phyloP scores from a whole-genome alignment of 2,888 invertebrate genomes.

The Arctia plantaginis region DNA sequence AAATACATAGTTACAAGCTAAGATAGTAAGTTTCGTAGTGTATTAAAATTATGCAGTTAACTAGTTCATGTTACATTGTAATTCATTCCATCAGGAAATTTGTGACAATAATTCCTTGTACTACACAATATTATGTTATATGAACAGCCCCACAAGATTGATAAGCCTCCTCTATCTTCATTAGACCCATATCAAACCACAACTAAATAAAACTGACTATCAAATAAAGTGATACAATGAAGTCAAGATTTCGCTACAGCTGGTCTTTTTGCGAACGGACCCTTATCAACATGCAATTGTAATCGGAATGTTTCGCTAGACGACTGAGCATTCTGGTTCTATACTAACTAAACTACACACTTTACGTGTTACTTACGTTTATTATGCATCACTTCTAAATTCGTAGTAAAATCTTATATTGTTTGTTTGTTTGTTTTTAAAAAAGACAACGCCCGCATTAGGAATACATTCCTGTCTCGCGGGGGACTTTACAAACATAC shows the following conservation, averaged over 20 bases:
- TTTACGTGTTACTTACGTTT: neutral
- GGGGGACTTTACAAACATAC: no score
- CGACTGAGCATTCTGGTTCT: neutral
- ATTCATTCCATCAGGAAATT: neutral
- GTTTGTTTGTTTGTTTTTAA: no score
- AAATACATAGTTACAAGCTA: no score
- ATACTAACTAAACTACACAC: neutral
- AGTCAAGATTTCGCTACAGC: neutral
- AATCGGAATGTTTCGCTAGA: neutral
- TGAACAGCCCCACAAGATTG: conserved; percentile 1
- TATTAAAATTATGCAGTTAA: neutral
- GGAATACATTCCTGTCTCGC: no score
- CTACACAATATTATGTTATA: neutral
- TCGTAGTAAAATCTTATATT: no score
- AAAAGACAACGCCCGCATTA: no score
- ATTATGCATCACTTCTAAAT: no score
- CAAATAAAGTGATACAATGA: conserved; percentile 2
- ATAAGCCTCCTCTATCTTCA: neutral
- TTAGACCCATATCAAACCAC: conserved; percentile 9
- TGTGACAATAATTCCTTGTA: neutral
- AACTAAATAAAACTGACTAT: conserved; percentile 1
- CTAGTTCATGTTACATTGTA: neutral
- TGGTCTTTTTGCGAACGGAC: neutral
- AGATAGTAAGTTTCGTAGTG: no score
- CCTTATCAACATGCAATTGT: conserved; percentile 11